Base-by-base conservation (phyloP, 2,113 vertebrate genomes). In the Morone saxatilis region DNA sequence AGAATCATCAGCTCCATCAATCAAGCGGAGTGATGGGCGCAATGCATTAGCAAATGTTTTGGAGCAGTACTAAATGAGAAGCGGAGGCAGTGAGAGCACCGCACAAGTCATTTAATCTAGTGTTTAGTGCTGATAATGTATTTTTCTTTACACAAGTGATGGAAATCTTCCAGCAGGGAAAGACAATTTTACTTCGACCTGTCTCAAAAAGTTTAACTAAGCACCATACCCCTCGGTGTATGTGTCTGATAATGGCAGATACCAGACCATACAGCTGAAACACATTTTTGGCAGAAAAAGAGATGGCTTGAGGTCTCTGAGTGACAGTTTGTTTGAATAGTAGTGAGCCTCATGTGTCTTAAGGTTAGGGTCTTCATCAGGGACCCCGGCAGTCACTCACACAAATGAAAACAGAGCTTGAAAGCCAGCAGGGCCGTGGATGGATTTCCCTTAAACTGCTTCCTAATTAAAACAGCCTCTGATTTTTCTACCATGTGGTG, bases 381-480 rank as follows among this genome's bases (percentile, higher is more conserved):
- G 22, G 56, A 81, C 51, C 75, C 65, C 78, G 22, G 75, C 86
- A 91, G 82, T 90, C 84, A 56, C 72, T 87, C 81, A 84, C 22
- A 6, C 63, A 47, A 84, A 88, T 45, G 41, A 90, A 87, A 92
- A 81, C 67, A 92, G 87, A 90, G 65, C 4, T 69, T 31, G 40
- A 5, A 38, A 83, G 76, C 22, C 75, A 54, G 47, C 56, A 47
- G 50, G 41, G 20, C 70, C 13, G 31, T 71, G 72, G 78, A 87
- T 71, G 40, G 76, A 86, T 91, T 88, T 50, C 81, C 60, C 83
- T 80, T 65, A 12, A 80, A 88, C 78, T 48, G 69, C 63, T 86
- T 43, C 83, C 82, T 92, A 91, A 94, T 94, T 93, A 94, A 83
- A 84, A 76, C 51, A 73, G 71, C 87, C 38, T 57, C 81, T 92